These are phyloP conservation scores for Poecilia wingei DNA, from an alignment of 2,797 vertebrate species.

Conservation along the genomic window DNA sequence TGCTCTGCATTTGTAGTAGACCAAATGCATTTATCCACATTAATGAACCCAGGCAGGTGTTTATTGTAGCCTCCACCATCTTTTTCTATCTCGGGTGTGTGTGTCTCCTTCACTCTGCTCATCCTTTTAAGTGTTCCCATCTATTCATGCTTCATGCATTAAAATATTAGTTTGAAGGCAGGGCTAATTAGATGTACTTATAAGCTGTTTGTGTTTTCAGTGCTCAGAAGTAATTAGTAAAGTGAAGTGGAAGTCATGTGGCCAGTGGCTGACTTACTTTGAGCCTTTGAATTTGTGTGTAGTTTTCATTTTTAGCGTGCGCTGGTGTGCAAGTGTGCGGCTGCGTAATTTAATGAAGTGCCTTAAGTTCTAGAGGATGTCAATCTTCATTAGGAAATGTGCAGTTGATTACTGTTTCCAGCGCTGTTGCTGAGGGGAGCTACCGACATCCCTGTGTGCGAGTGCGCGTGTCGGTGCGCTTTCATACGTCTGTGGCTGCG, in stretches of 20 bases:
- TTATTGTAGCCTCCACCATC: not conserved
- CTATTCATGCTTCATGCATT: slow-evolving; percentile 11
- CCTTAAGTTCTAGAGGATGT: slow-evolving; percentile 48
- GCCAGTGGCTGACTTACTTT: slow-evolving; percentile 41
- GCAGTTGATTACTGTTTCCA: slow-evolving; percentile 61
- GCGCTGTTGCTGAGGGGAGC: slow-evolving; percentile 32
- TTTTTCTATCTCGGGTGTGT: slow-evolving; percentile 5
- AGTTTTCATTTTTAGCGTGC: slow-evolving; percentile 18
- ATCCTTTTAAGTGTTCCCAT: slow-evolving; percentile 17
- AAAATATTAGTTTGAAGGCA: slow-evolving; percentile 40
- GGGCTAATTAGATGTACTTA: slow-evolving; percentile 48
- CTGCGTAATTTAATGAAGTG: slow-evolving; percentile 57
- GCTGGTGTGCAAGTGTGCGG: slow-evolving; percentile 19
- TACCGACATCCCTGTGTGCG: slow-evolving; percentile 20
- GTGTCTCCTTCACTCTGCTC: slow-evolving; percentile 4
- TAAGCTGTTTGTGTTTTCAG: slow-evolving; percentile 52
- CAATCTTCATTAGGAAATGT: slow-evolving; percentile 69
- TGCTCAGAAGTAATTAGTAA: slow-evolving; percentile 53
- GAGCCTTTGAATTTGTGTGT: slow-evolving; percentile 37
- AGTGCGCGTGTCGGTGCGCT: slow-evolving; percentile 3
- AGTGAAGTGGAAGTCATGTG: slow-evolving; percentile 51
- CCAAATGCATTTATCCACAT: not conserved
- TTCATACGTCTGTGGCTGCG: not conserved
- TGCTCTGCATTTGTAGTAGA: slow-evolving; percentile 3
- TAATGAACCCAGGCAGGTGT: not conserved